A percentile compares a stretch with the other conserved stretches of the same genome.
phyloP scores from a whole-genome alignment of 2,113 vertebrate species.

The Cyphotilapia sp. region DNA sequence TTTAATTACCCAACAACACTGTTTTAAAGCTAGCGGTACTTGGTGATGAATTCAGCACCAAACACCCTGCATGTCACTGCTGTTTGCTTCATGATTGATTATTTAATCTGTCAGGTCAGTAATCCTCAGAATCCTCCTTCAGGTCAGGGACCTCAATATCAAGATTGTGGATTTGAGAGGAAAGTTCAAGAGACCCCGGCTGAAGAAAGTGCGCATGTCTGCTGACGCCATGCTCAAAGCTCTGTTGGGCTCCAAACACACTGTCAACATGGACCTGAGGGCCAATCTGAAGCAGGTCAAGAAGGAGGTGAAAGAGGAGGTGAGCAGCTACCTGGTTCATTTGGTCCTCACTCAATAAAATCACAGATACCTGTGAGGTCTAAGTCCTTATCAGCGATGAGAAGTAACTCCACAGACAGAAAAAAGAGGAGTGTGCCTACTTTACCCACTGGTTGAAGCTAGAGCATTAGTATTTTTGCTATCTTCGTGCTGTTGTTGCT shows the following conservation, averaged over 20 bases:
- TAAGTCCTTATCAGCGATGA: background rate
- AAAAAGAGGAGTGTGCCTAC: background rate
- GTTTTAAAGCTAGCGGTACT: fast-evolving
- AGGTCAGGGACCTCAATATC: conserved; percentile 94
- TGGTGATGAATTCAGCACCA: background rate
- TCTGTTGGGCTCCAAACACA: conserved; percentile 97
- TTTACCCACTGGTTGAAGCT: background rate
- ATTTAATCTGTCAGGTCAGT: background rate
- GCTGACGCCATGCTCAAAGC: conserved; percentile 96
- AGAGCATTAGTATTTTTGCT: background rate
- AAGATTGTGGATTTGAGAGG: conserved; percentile 93
- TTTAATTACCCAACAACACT: background rate
- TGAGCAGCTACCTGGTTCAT: conserved; percentile 28
- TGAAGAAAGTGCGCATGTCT: conserved; percentile 94
- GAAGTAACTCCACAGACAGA: background rate
- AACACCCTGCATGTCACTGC: background rate
- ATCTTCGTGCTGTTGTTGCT: fast-evolving
- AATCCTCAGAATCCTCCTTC: background rate
- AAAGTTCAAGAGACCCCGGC: conserved; percentile 93
- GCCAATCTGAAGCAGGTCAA: conserved; percentile 98
- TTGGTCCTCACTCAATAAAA: background rate
- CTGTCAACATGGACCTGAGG: conserved; percentile 95
- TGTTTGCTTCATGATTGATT: background rate
- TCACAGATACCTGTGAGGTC: background rate
- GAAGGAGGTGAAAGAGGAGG: conserved; percentile 98